phyloP scores from a whole-genome alignment of 2,797 vertebrate species.

The Cetoscarus ocellatus region DNA sequence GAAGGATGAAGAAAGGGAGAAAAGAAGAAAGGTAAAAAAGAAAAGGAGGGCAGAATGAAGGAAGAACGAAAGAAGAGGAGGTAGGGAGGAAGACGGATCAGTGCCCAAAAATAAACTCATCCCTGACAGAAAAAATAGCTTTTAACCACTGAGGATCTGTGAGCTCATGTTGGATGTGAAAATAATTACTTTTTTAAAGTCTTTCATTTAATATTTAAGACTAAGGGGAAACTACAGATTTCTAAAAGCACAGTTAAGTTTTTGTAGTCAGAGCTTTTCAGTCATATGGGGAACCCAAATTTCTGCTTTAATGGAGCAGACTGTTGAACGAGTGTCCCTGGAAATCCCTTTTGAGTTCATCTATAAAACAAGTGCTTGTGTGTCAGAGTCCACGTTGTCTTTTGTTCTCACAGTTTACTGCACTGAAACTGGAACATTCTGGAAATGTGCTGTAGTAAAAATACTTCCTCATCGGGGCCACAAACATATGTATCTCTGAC shows the following conservation, averaged over 20 bases:
- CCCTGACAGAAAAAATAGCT: too few species aligned
- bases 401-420: not conserved
- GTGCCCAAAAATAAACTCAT: too few species aligned
- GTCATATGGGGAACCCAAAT: not conserved
- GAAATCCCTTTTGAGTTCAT: not conserved
- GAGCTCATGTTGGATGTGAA: too few species aligned
- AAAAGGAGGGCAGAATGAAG: too few species aligned
- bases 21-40: too few species aligned
- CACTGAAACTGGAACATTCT: not conserved
- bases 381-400: not conserved
- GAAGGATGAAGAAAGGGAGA: too few species aligned
- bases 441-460: not conserved
- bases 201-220: not conserved
- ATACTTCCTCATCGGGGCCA: constrained; percentile 26
- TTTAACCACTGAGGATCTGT: too few species aligned
- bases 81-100: too few species aligned
- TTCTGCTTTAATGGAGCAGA: not conserved
- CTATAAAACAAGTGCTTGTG: not conserved
- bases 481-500: not conserved
- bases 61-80: too few species aligned
- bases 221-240: not conserved
- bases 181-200: too few species aligned
- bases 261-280: not conserved
- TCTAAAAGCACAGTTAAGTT: not conserved
- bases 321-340: not conserved